Percentiles rank a stretch among this genome's conserved stretches.
Evolutionary conservation across 2,888 invertebrate genomes (phyloP).

Genomic region (Agrypnus murinus): DNA sequence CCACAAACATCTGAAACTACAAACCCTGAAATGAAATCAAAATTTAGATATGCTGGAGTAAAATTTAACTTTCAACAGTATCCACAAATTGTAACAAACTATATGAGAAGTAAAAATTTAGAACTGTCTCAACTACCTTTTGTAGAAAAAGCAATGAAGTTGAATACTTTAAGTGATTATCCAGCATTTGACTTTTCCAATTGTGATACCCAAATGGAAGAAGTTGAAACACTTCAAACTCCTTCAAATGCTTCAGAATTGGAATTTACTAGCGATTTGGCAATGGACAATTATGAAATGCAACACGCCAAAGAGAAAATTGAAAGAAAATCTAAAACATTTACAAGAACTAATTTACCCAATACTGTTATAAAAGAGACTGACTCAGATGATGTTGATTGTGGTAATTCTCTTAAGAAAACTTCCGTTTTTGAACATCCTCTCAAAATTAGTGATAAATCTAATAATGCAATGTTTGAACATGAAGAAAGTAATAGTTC

Average conservation of each 20-base stretch:
- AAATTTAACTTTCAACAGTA: slow-evolving; percentile 85
- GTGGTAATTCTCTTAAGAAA: slow-evolving; percentile 24
- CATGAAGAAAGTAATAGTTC: slow-evolving; percentile 51
- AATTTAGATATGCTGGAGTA: slow-evolving; percentile 80
- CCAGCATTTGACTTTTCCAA: slow-evolving; percentile 60
- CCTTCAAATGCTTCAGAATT: slow-evolving; percentile 87
- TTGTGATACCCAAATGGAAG: slow-evolving; percentile 70
- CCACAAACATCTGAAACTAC: slow-evolving; percentile 49
- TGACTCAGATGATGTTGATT: slow-evolving; percentile 8
- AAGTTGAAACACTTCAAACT: slow-evolving; percentile 79
- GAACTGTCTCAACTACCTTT: slow-evolving; percentile 77
- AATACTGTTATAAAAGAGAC: slow-evolving; percentile 71
- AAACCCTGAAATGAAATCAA: slow-evolving; percentile 52
- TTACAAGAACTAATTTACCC: slow-evolving; percentile 70
- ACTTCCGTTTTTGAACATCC: slow-evolving; percentile 38
- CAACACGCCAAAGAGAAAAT: slow-evolving; percentile 57
- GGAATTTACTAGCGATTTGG: slow-evolving; percentile 73
- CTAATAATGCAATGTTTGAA: slow-evolving; percentile 51
- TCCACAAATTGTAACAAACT: slow-evolving; percentile 83
- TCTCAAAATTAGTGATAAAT: slow-evolving; percentile 32
- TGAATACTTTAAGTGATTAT: slow-evolving; percentile 64
- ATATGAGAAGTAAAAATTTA: slow-evolving; percentile 84
- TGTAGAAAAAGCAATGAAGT: slow-evolving; percentile 74
- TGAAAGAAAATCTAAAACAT: slow-evolving; percentile 68
- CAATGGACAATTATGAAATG: slow-evolving; percentile 49